phyloP scores from a whole-genome alignment of 2,113 vertebrate species.

The Cheirogaleus medius region DNA sequence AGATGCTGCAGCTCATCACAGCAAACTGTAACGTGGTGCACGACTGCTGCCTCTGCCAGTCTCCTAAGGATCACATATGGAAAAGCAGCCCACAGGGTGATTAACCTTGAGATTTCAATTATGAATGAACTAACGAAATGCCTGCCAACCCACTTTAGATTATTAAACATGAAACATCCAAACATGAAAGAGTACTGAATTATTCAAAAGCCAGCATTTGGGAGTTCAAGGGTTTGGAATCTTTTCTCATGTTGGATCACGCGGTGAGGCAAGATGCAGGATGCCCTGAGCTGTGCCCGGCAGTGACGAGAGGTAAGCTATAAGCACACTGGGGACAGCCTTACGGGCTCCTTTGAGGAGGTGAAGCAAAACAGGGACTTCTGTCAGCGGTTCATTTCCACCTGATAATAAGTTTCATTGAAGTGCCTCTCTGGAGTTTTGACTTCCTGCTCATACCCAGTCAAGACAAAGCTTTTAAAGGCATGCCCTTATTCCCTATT shows the following conservation, averaged over 20 bases:
- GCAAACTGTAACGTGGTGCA: background rate
- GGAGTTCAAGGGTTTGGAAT: background rate
- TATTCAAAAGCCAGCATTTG: conserved; percentile 2
- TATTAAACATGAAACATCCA: background rate
- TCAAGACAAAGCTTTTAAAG: background rate
- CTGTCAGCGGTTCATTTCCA: background rate
- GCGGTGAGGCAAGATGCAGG: too few species aligned
- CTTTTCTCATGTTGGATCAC: background rate
- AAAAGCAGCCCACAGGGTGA: background rate
- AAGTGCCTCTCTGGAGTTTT: background rate
- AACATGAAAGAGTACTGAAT: background rate
- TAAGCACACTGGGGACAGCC: too few species aligned
- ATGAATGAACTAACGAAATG: background rate
- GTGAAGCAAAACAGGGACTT: background rate
- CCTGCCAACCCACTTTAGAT: background rate
- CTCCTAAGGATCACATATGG: too few species aligned
- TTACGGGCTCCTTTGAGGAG: background rate
- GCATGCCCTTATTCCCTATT: background rate
- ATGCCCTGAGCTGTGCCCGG: too few species aligned
- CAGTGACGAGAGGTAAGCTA: accelerated
- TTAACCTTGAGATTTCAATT: background rate
- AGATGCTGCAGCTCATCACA: accelerated
- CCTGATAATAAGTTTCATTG: background rate
- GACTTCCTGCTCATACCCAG: background rate
- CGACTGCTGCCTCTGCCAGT: background rate